These are phyloP conservation scores for Athrips mouffetella DNA, from an alignment of 2,888 invertebrate genomes.

Conservation along the genomic window DNA sequence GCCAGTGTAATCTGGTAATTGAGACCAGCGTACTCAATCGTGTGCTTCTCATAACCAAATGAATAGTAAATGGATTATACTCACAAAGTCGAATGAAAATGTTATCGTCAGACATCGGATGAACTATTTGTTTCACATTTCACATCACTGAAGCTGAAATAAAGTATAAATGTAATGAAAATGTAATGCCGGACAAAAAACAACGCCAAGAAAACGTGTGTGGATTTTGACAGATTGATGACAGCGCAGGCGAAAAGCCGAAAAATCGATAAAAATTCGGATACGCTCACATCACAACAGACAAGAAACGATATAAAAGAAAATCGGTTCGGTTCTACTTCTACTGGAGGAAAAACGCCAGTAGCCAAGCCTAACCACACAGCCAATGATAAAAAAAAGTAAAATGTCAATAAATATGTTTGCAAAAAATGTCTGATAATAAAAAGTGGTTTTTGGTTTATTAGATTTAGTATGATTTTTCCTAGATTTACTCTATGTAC, in stretches of 20 bases:
- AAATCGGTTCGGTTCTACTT: too few species aligned
- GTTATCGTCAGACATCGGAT: slow-evolving; percentile 47
- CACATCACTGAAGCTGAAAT: slow-evolving; percentile 57
- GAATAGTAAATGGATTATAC: slow-evolving; percentile 34
- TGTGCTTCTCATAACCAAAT: slow-evolving; percentile 9
- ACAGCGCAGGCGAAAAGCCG: slow-evolving; percentile 15
- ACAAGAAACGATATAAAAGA: too few species aligned
- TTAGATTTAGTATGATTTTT: too few species aligned
- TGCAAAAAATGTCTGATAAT: not conserved
- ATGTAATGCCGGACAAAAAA: slow-evolving; percentile 70
- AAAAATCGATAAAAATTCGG: slow-evolving; percentile 14
- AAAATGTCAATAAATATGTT: not conserved
- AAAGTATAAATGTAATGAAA: slow-evolving; percentile 58
- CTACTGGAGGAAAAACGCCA: too few species aligned
- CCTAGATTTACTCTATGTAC: too few species aligned
- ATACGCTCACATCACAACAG: not conserved
- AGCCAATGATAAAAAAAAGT: not conserved
- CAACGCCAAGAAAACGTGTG: slow-evolving; percentile 77
- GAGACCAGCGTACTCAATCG: not conserved
- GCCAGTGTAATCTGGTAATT: not conserved
- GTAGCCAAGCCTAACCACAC: too few species aligned
- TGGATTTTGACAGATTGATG: slow-evolving; percentile 44
- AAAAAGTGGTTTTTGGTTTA: too few species aligned
- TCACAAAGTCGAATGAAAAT: slow-evolving; percentile 52
- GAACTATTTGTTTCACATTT: slow-evolving; percentile 58